phyloP scores from a whole-genome alignment of 2,888 invertebrate species.

The Lithophane ornitopus region DNA sequence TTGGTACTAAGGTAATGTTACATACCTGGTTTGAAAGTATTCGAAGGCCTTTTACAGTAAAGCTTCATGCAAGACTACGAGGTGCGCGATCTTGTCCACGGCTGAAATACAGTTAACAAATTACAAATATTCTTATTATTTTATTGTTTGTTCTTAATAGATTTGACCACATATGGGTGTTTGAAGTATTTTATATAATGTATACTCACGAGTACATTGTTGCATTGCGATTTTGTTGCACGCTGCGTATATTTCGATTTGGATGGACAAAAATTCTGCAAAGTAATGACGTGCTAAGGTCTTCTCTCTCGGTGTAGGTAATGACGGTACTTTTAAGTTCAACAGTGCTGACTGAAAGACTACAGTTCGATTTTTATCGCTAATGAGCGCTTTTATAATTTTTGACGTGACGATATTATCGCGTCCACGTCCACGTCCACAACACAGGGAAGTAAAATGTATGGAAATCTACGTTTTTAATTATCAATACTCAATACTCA shows the following conservation, averaged over 20 bases:
- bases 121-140: background rate
- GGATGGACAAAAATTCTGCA: conserved; percentile 37
- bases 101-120: conserved; percentile 10
- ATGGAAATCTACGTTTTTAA: no score
- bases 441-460: background rate
- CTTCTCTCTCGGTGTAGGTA: conserved; percentile 14
- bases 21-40: background rate
- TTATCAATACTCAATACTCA: no score
- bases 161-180: background rate
- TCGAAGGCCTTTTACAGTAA: background rate
- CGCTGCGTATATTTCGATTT: conserved; percentile 35
- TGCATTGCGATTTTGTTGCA: conserved; percentile 40
- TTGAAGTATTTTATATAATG: background rate
- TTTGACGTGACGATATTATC: background rate
- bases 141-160: background rate
- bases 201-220: conserved; percentile 27
- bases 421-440: background rate
- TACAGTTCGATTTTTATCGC: background rate
- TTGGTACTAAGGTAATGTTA: background rate
- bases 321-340: conserved; percentile 10
- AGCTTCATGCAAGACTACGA: background rate
- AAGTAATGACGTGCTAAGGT: conserved; percentile 1
- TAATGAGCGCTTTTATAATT: background rate
- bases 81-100: conserved; percentile 24
- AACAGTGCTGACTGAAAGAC: conserved; percentile 4